A percentile compares a stretch with the other conserved stretches of the same genome.
phyloP scores from a whole-genome alignment of 2,797 vertebrate genomes.

The Anguilla marmorata region DNA sequence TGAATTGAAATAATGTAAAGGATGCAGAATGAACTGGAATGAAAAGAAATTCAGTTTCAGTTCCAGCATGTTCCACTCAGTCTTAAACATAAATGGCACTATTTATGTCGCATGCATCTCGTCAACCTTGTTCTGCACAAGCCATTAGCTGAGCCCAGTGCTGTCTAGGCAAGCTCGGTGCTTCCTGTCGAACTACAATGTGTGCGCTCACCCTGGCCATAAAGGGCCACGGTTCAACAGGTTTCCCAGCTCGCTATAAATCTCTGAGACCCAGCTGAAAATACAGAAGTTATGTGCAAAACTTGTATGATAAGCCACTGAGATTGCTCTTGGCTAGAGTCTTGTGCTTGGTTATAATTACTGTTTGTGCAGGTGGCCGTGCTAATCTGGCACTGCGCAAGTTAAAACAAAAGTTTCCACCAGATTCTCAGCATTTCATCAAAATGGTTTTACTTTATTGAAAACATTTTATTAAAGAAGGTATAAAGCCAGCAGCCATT shows the following conservation, averaged over 20 bases:
- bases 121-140: not conserved
- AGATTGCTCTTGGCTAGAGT: not conserved
- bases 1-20: not conserved
- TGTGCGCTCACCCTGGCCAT: not conserved
- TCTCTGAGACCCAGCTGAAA: slow-evolving; percentile 5
- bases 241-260: not conserved
- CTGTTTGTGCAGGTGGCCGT: not conserved
- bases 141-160: not conserved
- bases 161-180: not conserved
- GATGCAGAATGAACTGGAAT: not conserved
- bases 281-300: not conserved
- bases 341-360: not conserved
- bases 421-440: not conserved
- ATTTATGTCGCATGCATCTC: not conserved
- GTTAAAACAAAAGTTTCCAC: not conserved
- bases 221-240: not conserved
- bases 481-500: not conserved
- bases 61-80: not conserved
- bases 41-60: not conserved
- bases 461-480: not conserved
- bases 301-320: not conserved
- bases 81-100: not conserved
- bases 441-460: not conserved
- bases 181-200: not conserved
- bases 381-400: not conserved